Base-by-base conservation (phyloP, 1,140 invertebrate genomes). In the Agrilus planipennis region DNA sequence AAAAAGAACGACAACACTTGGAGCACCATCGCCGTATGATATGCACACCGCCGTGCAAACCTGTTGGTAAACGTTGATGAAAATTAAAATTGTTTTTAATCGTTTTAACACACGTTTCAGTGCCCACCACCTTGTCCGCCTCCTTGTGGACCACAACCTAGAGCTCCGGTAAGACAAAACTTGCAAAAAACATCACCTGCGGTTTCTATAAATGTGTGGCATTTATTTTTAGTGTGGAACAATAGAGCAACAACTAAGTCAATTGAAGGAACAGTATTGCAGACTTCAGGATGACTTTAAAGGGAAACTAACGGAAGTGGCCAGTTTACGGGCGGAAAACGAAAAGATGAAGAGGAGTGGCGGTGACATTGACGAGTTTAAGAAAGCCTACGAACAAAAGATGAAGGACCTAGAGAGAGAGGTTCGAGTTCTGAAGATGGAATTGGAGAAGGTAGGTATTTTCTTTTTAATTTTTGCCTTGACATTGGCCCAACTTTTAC, bases 271-370 rank as follows among this genome's bases (percentile, higher is more conserved):
- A 49, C 63, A 75, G 54, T 75, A 75, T 32, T 57, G 55, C 9
- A 57, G 64, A 20, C 55, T 75, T 3, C 70, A 72, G 47, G 69
- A 73, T 41, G 71, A 75, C 50, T 74, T 70, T 41, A 73, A 67
- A 49, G 63, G 52, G 18, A 75, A 75, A 57, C 44, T 73, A 17
- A 64, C 58, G 21, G 71, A 75, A 54, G 69, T 75, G 5, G 69
- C 70, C 4, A 60, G 60, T 35, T 47, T 73, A 22, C 45, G 71
- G 41, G 53, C 63, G 3, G 69, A 73, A 27, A 49, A 58, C 1
- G 71, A 73, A 23, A 67, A 67, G 40, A 44, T 70, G 7, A 72
- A 67, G 43, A 59, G 59, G n/a, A 61, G 61, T 31, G 53, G 61
- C 1, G 69, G 69, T 19, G 66, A 71, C 28, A 51, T 60, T 2